Base-by-base conservation (phyloP, 2,888 invertebrate species). In the Coleophora flavipennella region DNA sequence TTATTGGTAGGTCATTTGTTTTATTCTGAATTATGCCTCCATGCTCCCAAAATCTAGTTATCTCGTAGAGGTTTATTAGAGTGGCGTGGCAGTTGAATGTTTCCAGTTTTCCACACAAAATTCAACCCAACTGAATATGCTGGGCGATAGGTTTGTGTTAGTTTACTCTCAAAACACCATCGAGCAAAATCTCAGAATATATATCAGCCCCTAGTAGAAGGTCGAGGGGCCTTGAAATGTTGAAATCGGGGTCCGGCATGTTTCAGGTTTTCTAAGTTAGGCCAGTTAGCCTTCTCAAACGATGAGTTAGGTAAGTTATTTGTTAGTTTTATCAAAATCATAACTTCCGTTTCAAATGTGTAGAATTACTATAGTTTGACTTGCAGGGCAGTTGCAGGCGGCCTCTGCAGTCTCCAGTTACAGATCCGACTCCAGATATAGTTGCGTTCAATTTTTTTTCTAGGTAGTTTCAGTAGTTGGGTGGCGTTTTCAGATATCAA, bases 231-330 rank as follows among this genome's bases (percentile, higher is more conserved):
- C 41, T 9, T 7, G 45, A 44, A 1, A 44, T 31, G 20, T 45
- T 42, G 13, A 39, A 45, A 1, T 43, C 29, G 1, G 47, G 45
- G 25, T 45, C n/a, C 45, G 1, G 47, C 45, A 13, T 41, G 13
- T 3, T 39, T 26, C 8, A 40, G 29, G 40, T 36, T 33, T 28
- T 38, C 27, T 9, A 41, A 6, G 31, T 43, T 37, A 13, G 31
- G n/a, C 41, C 41, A 43, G 1, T 35, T 13, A 25, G 27, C 32
- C 27, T 38, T 44, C 8, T 35, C 13, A 20, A 47, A 47, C 2
- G 41, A 26, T 11, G n/a, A 8, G 13, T 41, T 43, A 1, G 44
- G 47, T 12, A 48, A 35, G 10, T 41, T 38, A 10, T 40, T 41
- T n/a, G 31, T 27, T 4, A 42, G 13, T 20, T 38, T 42, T 8